Evolutionary conservation across 2,113 vertebrate species (phyloP).

Genomic region (Bufo gargarizans): DNA sequence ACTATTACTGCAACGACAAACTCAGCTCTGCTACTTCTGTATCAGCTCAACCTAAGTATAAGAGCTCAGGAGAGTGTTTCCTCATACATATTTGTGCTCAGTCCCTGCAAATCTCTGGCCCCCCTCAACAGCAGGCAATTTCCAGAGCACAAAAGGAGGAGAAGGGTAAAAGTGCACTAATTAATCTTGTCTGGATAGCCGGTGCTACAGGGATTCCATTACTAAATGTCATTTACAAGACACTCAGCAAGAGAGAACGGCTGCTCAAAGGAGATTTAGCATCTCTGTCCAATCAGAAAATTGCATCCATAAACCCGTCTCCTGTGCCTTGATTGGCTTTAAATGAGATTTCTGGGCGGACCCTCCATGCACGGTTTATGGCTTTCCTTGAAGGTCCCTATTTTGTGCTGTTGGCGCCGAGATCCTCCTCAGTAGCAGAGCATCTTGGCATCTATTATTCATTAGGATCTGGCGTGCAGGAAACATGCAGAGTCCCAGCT

Average conservation of each 20-base stretch:
- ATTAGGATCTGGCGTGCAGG: constrained; percentile 73
- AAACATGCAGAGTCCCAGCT: constrained; percentile 78
- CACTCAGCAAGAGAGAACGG: constrained; percentile 35
- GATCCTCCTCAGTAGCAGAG: constrained; percentile 78
- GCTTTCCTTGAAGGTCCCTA: constrained; percentile 81
- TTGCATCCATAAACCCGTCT: constrained; percentile 53
- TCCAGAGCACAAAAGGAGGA: constrained; percentile 37
- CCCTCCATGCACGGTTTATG: constrained; percentile 71
- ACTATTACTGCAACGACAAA: background rate
- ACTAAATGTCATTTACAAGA: constrained; percentile 67
- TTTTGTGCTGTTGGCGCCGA: constrained; percentile 85
- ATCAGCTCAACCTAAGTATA: no score
- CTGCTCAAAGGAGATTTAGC: constrained; percentile 67
- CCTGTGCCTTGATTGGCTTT: constrained; percentile 76
- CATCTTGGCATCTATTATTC: constrained; percentile 90
- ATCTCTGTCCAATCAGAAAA: constrained; percentile 75
- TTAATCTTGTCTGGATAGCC: constrained; percentile 61
- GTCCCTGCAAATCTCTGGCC: constrained; percentile 1
- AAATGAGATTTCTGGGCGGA: constrained; percentile 70
- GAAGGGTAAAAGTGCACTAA: constrained; percentile 55
- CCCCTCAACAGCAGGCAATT: constrained; percentile 19
- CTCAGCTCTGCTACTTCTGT: background rate
- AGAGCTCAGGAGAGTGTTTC: constrained; percentile 4
- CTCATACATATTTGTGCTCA: constrained; percentile 34
- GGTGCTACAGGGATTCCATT: constrained; percentile 64